A percentile compares a stretch with the other conserved stretches of the same genome.
phyloP scores from a whole-genome alignment of 2,113 vertebrate species.

The Fulmarus glacialis region DNA sequence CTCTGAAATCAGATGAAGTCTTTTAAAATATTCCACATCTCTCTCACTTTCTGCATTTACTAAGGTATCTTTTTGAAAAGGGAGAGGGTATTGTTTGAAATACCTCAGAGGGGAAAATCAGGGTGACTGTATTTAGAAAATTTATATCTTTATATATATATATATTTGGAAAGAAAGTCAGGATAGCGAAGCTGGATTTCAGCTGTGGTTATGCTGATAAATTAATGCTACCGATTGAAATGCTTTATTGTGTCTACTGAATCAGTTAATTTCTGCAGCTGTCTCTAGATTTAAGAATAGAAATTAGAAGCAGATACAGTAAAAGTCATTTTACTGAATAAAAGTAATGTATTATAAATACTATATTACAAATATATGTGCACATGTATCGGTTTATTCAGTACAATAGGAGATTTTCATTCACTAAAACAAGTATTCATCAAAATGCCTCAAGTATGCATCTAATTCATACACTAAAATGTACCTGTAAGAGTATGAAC shows the following conservation, averaged over 20 bases:
- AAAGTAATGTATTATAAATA: not conserved
- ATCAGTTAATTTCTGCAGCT: not conserved
- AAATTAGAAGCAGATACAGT: not conserved
- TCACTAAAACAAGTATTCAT: not conserved
- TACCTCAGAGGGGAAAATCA: not conserved
- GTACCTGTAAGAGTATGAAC: not conserved
- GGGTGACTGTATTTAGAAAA: not conserved
- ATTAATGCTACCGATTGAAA: not conserved
- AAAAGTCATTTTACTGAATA: not conserved
- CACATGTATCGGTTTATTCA: not conserved
- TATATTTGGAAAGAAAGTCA: not conserved
- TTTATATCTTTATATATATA: rapidly evolving
- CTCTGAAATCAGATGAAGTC: not conserved
- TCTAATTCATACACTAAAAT: not conserved
- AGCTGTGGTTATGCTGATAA: not conserved
- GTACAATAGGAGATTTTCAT: not conserved
- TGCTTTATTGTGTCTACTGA: not conserved
- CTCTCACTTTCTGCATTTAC: not conserved
- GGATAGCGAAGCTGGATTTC: not conserved
- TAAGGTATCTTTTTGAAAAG: not conserved
- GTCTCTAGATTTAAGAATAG: not conserved
- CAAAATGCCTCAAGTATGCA: not conserved
- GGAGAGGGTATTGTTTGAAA: not conserved
- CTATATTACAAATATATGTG: not conserved
- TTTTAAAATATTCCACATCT: not conserved